A percentile compares a stretch with the other conserved stretches of the same genome.
These are phyloP conservation scores for Cephus sareptanus DNA, from an alignment of 2,888 invertebrate genomes.

Conservation along the genomic window DNA sequence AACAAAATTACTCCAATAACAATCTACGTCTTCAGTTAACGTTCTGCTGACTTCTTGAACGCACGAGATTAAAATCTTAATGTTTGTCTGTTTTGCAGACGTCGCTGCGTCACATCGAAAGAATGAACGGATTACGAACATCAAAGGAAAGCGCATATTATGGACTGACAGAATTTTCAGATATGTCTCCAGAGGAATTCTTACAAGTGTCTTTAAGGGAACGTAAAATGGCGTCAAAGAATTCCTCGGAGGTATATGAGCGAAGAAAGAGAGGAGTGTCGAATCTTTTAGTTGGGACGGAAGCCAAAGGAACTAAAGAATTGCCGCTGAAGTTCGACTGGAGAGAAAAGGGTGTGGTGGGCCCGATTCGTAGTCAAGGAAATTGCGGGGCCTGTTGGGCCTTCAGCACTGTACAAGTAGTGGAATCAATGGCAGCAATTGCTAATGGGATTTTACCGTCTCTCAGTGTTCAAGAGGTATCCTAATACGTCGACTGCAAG, in stretches of 20 bases:
- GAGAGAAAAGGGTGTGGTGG: constrained; percentile 75
- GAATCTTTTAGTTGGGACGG: constrained; percentile 36
- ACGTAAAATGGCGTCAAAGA: constrained; percentile 48
- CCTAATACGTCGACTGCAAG: background rate
- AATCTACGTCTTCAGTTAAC: background rate
- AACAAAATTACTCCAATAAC: background rate
- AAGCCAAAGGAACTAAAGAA: constrained; percentile 4
- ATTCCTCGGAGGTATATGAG: constrained; percentile 23
- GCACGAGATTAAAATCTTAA: background rate
- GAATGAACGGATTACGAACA: constrained; percentile 64
- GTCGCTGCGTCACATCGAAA: constrained; percentile 66
- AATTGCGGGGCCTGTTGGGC: constrained; percentile 90
- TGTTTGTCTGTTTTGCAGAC: constrained; percentile 57
- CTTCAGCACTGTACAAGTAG: constrained; percentile 79
- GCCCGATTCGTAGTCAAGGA: constrained; percentile 78
- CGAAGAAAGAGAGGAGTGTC: constrained; percentile 33
- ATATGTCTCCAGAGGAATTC: constrained; percentile 73
- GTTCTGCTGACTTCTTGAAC: background rate
- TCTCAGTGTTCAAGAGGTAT: constrained; percentile 79
- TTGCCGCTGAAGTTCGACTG: constrained; percentile 67
- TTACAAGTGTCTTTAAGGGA: constrained; percentile 54
- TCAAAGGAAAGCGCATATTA: constrained; percentile 68
- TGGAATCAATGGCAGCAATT: constrained; percentile 82
- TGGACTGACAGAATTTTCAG: constrained; percentile 73
- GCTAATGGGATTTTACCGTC: constrained; percentile 70